phyloP scores from a whole-genome alignment of 2,113 vertebrate species.

The Anguilla japonica region DNA sequence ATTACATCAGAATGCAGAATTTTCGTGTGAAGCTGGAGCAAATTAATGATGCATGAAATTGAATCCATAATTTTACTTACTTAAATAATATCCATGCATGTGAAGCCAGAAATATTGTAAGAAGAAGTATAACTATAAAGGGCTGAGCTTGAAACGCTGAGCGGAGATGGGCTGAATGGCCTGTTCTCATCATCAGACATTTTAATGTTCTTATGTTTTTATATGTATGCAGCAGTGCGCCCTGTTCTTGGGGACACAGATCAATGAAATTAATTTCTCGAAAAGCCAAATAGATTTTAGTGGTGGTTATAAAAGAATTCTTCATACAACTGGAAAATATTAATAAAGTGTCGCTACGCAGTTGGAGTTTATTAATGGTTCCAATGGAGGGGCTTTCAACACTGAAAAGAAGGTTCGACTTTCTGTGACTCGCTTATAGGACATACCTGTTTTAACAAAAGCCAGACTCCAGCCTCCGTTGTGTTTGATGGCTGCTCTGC shows the following conservation, averaged over 20 bases:
- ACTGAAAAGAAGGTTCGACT: conserved; percentile 39
- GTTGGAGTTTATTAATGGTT: conserved; percentile 69
- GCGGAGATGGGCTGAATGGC: not conserved
- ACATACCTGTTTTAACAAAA: conserved; percentile 43
- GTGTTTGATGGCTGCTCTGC: conserved; percentile 32
- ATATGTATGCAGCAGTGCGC: not conserved
- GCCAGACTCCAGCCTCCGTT: conserved; percentile 39
- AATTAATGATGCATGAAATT: conserved; percentile 33
- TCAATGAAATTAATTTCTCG: not conserved
- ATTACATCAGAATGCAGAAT: not conserved
- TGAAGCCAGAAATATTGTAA: conserved; percentile 38
- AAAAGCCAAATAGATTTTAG: conserved; percentile 36
- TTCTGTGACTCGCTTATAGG: not conserved
- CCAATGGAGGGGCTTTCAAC: conserved; percentile 47
- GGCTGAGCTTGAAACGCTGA: conserved; percentile 11
- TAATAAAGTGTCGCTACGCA: conserved; percentile 63
- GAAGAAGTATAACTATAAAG: conserved; percentile 32
- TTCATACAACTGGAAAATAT: conserved; percentile 69
- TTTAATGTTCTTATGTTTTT: not conserved
- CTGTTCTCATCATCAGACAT: not conserved
- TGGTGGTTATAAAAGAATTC: conserved; percentile 67
- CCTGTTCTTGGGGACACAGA: not conserved
- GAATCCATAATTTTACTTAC: conserved; percentile 39
- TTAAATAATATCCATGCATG: conserved; percentile 39
- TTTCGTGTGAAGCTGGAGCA: conserved; percentile 24